Percentiles rank a stretch among this genome's conserved stretches.
These are phyloP conservation scores for Rhynchophorus ferrugineus DNA, from an alignment of 1,140 invertebrate genomes.

Conservation along the genomic window DNA sequence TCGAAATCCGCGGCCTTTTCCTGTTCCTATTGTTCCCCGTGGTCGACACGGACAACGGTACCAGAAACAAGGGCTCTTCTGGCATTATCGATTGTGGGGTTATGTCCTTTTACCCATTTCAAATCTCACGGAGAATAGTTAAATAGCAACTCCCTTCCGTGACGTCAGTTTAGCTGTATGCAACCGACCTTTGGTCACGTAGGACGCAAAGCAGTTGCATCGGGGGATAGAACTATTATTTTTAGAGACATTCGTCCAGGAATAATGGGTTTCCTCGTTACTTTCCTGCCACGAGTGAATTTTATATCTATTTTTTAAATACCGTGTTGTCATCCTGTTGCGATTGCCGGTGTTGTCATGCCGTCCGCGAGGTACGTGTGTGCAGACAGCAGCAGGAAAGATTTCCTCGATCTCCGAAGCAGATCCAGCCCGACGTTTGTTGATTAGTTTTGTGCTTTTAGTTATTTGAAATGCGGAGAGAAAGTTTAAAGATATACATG, in stretches of 20 bases:
- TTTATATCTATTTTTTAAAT: not conserved
- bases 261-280: not conserved
- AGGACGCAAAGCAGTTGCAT: too few species aligned
- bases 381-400: too few species aligned
- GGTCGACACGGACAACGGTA: not conserved
- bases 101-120: conserved; percentile 15
- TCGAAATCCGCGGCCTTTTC: too few species aligned
- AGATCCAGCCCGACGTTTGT: too few species aligned
- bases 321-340: not conserved
- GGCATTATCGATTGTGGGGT: conserved; percentile 20
- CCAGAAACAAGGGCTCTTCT: conserved; percentile 11
- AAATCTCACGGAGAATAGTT: conserved; percentile 5
- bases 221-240: not conserved
- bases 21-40: too few species aligned
- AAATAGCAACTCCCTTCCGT: not conserved
- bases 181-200: not conserved
- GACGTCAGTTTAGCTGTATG: not conserved
- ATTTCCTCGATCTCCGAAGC: too few species aligned
- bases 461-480: too few species aligned
- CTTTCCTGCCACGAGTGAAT: not conserved
- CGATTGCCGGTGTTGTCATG: not conserved
- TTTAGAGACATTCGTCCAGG: not conserved
- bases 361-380: too few species aligned
- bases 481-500: too few species aligned
- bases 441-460: too few species aligned